Base-by-base conservation (phyloP, 2,888 invertebrate species). In the Rhagophthalmus giganteus region DNA sequence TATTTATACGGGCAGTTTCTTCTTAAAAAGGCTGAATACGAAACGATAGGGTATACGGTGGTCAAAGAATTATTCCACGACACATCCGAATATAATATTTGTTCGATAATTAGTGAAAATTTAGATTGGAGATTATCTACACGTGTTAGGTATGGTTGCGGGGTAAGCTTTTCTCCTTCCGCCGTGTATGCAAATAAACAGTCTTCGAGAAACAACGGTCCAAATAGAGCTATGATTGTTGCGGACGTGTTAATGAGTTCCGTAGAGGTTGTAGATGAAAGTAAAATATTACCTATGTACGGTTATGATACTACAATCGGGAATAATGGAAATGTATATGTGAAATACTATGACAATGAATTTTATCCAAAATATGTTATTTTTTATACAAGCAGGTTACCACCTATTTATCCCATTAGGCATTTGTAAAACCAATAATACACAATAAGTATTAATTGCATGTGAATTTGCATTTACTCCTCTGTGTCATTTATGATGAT, bases 301-400 rank as follows among this genome's bases (percentile, higher is more conserved):
- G 58, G 59, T 2, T 67, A 35, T 54, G 73, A 73, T 53, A 74
- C 72, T 1, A 67, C 69, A 1, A 38, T 51, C 20, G 69, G 68
- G 6, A 65, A 63, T 49, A 32, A 40, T 24, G 56, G 57, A 0
- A 45, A 55, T 3, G 72, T 71, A 1, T 70, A 60, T 52, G 71
- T 73, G 0, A 74, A 74, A 55, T 74, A 66, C 70, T n/a, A n/a
- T n/a, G n/a, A n/a, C n/a, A n/a, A n/a, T n/a, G n/a, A n/a, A n/a
- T n/a, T n/a, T n/a, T n/a, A 71, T 52, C 72, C 73, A 1, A 58
- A 59, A 6, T 73, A 72, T 57, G 59, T 71, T 26, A 64, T 66
- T 4, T 69, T 60, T 51, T 66, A 63, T 24, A 31, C n/a, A 10
- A 50, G 44, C 10, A 13, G 24, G n/a, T n/a, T n/a, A n/a, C n/a